Base-by-base conservation (phyloP, 1,140 invertebrate species). In the Pseudoatta argentina region DNA sequence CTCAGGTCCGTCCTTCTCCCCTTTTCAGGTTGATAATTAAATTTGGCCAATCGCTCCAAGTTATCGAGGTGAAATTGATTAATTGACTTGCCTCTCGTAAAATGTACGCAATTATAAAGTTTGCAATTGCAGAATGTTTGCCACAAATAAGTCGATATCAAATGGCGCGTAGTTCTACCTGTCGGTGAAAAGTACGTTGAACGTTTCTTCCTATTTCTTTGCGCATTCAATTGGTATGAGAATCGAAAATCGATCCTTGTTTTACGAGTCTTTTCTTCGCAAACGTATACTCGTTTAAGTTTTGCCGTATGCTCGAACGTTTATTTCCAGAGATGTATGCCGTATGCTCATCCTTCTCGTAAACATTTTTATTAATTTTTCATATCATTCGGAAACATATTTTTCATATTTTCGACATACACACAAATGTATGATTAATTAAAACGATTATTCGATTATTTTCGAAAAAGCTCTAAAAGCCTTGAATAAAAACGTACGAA, bases 11-110 rank as follows among this genome's bases (percentile, higher is more conserved):
- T 48, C 18, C 3, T 14, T 34, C 27, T 39, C 18, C 16, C 53
- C n/a, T 21, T 1, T 55, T 61, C 12, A 34, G 2, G 5, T 34
- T 34, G 39, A n/a, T 78, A 82, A 85, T 87, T 87, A 67, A 75
- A 57, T 77, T 77, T 61, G 3, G 30, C 24, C 24, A 64, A 39
- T 30, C 18, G 16, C 77, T 59, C 21, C 12, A 10, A 51, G 34
- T 16, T 6, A 27, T 27, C 21, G n/a, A 39, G 2, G n/a, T 48
- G 21, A 44, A 48, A 69, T 55, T 67, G 27, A 21, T 61, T 18
- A 57, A 86, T 75, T 24, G 21, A 14, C 24, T 30, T 18, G 27
- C 30, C 2, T 21, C 2, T 57, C 55, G 55, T 57, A n/a, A 57
- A 57, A 3, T 57, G n/a, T n/a, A 6, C n/a, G 27, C 44, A n/a